Percentiles rank a stretch among this genome's conserved stretches.
Conservation (phyloP, 2,797 vertebrate species). For the Peromyscus melanophrys region DNA sequence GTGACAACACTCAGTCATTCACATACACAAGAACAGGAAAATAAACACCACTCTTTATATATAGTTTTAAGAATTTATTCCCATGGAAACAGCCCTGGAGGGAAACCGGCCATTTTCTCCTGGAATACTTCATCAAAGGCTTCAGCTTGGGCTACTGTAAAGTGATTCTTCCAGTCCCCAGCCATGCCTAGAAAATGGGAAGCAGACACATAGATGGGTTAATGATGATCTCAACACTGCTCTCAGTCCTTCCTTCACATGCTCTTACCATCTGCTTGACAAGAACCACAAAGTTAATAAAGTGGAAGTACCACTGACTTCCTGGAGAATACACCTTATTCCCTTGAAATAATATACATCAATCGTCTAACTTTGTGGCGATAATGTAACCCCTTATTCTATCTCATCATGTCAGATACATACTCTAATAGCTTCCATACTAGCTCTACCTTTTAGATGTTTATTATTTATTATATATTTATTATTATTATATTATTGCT, state of each 20-base stretch:
- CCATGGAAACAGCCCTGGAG: conserved; percentile 51
- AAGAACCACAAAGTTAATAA: too few relatives aligned
- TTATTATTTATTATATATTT: background rate
- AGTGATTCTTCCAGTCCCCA: conserved; percentile 30
- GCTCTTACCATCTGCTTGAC: background rate
- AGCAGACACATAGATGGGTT: too few relatives aligned
- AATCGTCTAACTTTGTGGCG: background rate
- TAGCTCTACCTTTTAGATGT: background rate
- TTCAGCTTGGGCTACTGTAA: background rate
- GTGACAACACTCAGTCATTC: accelerated
- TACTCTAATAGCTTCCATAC: background rate
- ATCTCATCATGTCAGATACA: too few relatives aligned
- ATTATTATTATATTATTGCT: background rate
- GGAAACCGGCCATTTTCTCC: conserved; percentile 56
- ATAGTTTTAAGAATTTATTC: background rate
- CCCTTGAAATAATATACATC: accelerated
- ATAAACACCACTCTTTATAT: too few relatives aligned
- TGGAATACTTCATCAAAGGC: background rate
- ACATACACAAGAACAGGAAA: accelerated
- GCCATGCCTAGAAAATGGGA: background rate
- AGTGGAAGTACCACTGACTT: background rate
- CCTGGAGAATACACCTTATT: background rate
- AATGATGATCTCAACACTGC: too few relatives aligned
- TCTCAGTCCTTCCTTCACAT: too few relatives aligned
- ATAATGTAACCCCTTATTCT: background rate